Conservation (phyloP, 2,797 vertebrate genomes). For the Sebastes itinus region DNA sequence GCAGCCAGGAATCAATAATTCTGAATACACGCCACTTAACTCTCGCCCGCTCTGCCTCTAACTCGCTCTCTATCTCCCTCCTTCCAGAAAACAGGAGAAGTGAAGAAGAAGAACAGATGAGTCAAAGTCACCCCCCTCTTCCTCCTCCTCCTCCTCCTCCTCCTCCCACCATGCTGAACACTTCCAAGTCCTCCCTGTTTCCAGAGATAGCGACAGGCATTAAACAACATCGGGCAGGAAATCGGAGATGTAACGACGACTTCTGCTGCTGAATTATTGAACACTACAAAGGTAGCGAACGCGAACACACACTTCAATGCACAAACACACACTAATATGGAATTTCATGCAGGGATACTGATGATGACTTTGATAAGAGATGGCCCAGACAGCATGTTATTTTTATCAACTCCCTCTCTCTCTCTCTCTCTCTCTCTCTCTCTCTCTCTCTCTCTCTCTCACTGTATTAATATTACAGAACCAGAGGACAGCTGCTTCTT, state of each 20-base stretch:
- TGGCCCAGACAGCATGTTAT: constrained; percentile 22
- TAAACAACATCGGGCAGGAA: constrained; percentile 53
- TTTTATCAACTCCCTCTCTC: not conserved
- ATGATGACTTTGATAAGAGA: constrained; percentile 59
- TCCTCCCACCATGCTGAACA: not conserved
- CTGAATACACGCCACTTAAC: constrained; percentile 66
- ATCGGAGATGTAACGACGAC: constrained; percentile 58
- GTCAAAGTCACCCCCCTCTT: constrained; percentile 10
- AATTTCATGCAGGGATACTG: constrained; percentile 54
- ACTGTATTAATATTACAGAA: not conserved
- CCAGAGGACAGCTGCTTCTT: not conserved
- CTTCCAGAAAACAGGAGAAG: constrained; percentile 5
- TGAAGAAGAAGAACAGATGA: not conserved
- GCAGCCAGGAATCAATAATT: constrained; percentile 67
- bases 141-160: too few relatives aligned
- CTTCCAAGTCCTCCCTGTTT: constrained; percentile 33
- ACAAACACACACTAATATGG: constrained; percentile 58
- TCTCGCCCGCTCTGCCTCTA: constrained; percentile 12
- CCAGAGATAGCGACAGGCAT: constrained; percentile 51
- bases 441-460: not conserved
- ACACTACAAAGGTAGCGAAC: constrained; percentile 54
- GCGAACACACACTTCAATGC: constrained; percentile 25
- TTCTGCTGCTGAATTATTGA: constrained; percentile 73
- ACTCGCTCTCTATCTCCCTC: constrained; percentile 22
- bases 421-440: not conserved